Base-by-base conservation (phyloP, 2,888 invertebrate species). In the Tillus elongatus region DNA sequence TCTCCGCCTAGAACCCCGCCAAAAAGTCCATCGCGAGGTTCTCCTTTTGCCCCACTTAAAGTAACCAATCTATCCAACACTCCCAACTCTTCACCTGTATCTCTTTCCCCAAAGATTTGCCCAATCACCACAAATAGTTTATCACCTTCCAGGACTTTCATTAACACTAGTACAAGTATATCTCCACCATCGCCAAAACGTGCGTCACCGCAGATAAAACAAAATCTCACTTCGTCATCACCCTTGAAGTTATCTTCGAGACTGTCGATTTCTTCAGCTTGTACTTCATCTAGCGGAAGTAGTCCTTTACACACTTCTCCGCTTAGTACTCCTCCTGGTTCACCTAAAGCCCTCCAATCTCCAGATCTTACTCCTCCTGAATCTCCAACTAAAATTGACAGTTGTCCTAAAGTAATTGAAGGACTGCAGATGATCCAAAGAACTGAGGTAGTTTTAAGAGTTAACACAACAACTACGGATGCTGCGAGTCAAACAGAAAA, bases 391-490 rank as follows among this genome's bases (percentile, higher is more conserved):
- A 65, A 63, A 47, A 60, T 57, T 35, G 56, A 64, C 9, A 14
- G 6, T n/a, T 48, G 51, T 31, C 55, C 56, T 1, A 46, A 51
- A 42, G 68, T 67, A 2, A 60, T 69, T 36, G 70, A 71, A 50
- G 69, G 68, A 2, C 58, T 77, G 30, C 73, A 74, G 41, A 57
- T 77, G 45, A 68, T 78, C 45, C 77, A 79, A 55, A 67, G 77
- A 51, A 75, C 77, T 45, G 78, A 79, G 56, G 68, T 79, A 4
- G 69, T 77, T 12, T 59, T 79, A 13, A 68, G 75, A 46, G 75
- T 78, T 2, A 77, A 75, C 53, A 68, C 77, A 2, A 60, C 69
- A 15, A 79, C 77, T 9, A 73, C 67, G 30, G 80, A 80, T 57
- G 75, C 75, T 9, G 50, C 64, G 3, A 61, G 63, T n/a, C 64